Evolutionary conservation across 2,888 invertebrate species (phyloP).

Genomic region (Laspeyria flexula): DNA sequence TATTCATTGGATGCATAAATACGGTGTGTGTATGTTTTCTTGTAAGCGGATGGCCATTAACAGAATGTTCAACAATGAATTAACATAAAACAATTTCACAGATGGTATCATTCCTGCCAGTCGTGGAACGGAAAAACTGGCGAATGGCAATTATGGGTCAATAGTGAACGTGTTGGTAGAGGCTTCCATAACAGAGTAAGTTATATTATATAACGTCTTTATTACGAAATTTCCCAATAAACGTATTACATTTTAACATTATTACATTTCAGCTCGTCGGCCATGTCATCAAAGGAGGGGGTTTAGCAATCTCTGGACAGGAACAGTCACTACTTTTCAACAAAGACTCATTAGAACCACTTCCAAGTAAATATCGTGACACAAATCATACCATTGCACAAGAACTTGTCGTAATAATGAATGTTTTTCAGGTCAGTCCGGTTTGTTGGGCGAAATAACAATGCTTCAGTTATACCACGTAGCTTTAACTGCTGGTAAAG

Average conservation of each 20-base stretch:
- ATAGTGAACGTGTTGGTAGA: conserved; percentile 93
- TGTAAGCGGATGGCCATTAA: too few relatives aligned
- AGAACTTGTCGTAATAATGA: conserved; percentile 14
- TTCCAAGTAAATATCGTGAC: conserved; percentile 59
- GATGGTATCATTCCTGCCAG: conserved; percentile 95
- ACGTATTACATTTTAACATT: too few relatives aligned
- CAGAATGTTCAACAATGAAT: too few relatives aligned
- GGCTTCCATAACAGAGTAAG: conserved; percentile 95
- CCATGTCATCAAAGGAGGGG: conserved; percentile 91
- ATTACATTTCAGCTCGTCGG: conserved; percentile 88
- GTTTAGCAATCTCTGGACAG: conserved; percentile 91
- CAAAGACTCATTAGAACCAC: conserved; percentile 63
- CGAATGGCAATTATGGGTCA: conserved; percentile 96
- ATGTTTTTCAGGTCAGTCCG: conserved; percentile 84
- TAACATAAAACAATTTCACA: conserved; percentile 43
- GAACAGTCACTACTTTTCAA: conserved; percentile 84
- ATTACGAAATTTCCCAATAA: too few relatives aligned
- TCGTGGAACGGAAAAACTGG: conserved; percentile 96
- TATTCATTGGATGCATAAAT: too few relatives aligned
- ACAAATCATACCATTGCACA: conserved; percentile 5
- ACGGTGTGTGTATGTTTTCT: too few relatives aligned
- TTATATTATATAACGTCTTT: background rate
- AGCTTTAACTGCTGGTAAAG: conserved; percentile 93
- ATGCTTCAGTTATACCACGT: conserved; percentile 93
- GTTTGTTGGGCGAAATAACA: conserved; percentile 91